Percentiles rank a stretch among this genome's conserved stretches.
phyloP scores from a whole-genome alignment of 2,888 invertebrate genomes.

The Branchinecta sandiegonensis region DNA sequence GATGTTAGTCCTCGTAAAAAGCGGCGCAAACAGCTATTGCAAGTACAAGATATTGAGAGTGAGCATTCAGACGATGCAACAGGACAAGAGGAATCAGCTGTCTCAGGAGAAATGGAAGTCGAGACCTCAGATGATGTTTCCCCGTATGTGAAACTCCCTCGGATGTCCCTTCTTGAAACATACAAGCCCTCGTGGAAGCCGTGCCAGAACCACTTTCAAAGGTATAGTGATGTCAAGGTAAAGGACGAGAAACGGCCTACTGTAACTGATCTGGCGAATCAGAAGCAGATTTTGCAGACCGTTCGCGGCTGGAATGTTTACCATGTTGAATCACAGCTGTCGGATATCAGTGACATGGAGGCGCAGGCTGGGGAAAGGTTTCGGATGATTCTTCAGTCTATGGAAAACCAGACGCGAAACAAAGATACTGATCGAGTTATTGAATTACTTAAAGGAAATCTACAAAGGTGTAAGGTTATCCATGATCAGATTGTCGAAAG shows the following conservation, averaged over 20 bases:
- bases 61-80: constrained; percentile 12
- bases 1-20: constrained; percentile 71
- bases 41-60: constrained; percentile 35
- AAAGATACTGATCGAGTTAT: constrained; percentile 36
- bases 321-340: constrained; percentile 66
- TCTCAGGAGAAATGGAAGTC: constrained; percentile 13
- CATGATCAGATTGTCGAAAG: constrained; percentile 83
- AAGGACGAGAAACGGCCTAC: constrained; percentile 72
- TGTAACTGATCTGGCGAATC: constrained; percentile 76
- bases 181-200: constrained; percentile 56
- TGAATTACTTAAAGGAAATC: constrained; percentile 52
- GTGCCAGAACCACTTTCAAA: constrained; percentile 55
- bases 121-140: constrained; percentile 18
- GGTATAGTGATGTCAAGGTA: constrained; percentile 67
- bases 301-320: constrained; percentile 90
- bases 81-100: not conserved
- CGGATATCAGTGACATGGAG: constrained; percentile 38
- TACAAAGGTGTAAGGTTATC: constrained; percentile 82
- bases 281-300: constrained; percentile 68
- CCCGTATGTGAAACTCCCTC: constrained; percentile 34
- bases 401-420: constrained; percentile 35
- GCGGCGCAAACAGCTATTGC: constrained; percentile 77
- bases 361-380: constrained; percentile 41
- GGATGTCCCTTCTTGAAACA: constrained; percentile 43
- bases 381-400: constrained; percentile 36